A percentile compares a stretch with the other conserved stretches of the same genome.
phyloP scores from a whole-genome alignment of 2,113 vertebrate species.

The Notarius quadriscutis region DNA sequence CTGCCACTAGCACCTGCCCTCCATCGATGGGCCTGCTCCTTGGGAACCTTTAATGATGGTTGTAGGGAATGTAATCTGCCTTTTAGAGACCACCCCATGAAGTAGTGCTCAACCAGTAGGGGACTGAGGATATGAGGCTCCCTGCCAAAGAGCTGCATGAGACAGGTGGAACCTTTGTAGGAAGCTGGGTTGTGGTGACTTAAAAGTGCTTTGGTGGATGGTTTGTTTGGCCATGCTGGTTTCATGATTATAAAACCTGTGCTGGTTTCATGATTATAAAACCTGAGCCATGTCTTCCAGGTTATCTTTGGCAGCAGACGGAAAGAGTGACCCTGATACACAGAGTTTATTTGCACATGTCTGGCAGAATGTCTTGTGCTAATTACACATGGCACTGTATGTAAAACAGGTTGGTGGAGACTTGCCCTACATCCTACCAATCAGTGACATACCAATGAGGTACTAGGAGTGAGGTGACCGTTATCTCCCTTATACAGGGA shows the following conservation, averaged over 20 bases:
- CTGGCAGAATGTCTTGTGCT: not conserved
- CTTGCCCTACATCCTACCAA: not conserved
- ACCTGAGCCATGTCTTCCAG: not conserved
- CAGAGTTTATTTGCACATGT: not conserved
- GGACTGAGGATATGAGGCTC: not conserved
- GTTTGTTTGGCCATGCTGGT: not conserved
- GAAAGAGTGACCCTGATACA: not conserved
- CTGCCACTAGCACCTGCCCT: not conserved
- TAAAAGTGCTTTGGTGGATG: not conserved
- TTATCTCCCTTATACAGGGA: not conserved
- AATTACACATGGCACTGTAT: not conserved
- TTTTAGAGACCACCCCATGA: not conserved
- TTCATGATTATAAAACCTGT: not conserved
- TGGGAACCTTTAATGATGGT: not conserved
- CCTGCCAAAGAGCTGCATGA: not conserved
- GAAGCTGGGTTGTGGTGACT: not conserved
- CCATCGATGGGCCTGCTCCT: not conserved
- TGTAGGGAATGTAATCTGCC: not conserved
- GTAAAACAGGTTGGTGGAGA: not conserved
- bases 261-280: not conserved
- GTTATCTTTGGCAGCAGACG: not conserved
- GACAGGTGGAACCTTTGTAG: not conserved
- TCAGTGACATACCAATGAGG: not conserved
- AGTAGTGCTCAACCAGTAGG: not conserved
- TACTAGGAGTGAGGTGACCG: not conserved